Conservation (phyloP, 2,113 vertebrate genomes). For the Herpetotheres cachinnans region DNA sequence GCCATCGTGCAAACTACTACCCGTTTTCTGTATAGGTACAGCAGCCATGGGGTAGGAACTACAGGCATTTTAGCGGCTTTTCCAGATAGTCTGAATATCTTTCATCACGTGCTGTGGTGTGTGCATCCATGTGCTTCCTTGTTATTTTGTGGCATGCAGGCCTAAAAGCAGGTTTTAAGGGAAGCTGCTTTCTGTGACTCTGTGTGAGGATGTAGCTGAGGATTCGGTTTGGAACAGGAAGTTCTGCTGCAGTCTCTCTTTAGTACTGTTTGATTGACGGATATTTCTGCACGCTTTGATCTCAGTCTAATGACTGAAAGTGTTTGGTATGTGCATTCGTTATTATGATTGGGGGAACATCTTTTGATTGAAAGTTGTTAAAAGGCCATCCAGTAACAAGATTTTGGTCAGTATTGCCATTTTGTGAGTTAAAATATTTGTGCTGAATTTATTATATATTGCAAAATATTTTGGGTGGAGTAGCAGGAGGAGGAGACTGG, state of each 20-base stretch:
- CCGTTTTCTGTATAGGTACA: background rate
- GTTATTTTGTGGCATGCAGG: background rate
- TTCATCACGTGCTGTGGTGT: rapidly evolving
- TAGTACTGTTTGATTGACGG: background rate
- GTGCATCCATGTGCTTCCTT: rapidly evolving
- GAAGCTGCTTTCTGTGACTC: background rate
- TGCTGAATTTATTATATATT: background rate
- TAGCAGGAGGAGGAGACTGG: background rate
- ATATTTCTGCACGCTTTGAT: background rate
- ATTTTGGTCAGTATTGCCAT: background rate
- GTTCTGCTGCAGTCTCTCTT: background rate
- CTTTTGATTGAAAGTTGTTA: background rate
- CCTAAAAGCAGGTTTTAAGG: background rate
- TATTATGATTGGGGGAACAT: background rate
- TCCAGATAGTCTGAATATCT: background rate
- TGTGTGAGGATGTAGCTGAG: background rate
- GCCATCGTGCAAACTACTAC: background rate
- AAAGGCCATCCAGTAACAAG: background rate
- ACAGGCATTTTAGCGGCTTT: rapidly evolving
- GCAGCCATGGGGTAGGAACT: background rate
- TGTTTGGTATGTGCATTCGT: background rate
- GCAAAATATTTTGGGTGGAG: constrained; percentile 18
- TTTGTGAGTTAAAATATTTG: background rate
- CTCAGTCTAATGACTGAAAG: background rate
- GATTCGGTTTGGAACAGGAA: background rate